Evolutionary conservation across 2,113 vertebrate genomes (phyloP).

Genomic region (Anarrhichthys ocellatus): DNA sequence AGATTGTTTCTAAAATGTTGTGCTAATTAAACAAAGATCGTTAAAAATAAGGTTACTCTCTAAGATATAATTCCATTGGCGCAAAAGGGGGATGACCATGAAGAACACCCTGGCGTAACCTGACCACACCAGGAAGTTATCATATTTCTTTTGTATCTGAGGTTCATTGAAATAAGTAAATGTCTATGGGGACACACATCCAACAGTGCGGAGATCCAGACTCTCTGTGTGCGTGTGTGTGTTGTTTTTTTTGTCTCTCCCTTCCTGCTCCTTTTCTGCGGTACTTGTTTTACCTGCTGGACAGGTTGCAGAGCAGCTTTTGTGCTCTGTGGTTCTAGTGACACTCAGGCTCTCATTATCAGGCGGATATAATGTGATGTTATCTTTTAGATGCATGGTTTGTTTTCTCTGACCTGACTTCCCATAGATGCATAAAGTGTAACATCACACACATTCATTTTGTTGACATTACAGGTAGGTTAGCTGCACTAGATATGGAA

Average conservation of each 20-base stretch:
- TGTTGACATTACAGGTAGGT: not conserved
- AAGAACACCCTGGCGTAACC: not conserved
- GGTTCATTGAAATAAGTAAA: conserved; percentile 6
- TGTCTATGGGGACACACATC: not conserved
- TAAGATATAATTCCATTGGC: not conserved
- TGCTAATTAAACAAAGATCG: not conserved
- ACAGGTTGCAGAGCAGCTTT: conserved; percentile 35
- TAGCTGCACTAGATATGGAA: not conserved
- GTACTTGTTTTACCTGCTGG: conserved; percentile 63
- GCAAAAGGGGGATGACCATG: not conserved
- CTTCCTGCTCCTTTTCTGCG: conserved; percentile 16
- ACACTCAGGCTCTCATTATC: not conserved
- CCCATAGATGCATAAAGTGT: not conserved
- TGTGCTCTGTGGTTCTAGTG: conserved; percentile 1
- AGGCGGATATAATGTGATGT: not conserved
- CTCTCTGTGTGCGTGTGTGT: not conserved
- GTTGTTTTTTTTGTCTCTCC: not conserved
- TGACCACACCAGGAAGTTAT: not conserved
- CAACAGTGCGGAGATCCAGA: conserved; percentile 1
- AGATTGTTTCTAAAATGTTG: not conserved
- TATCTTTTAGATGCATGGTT: not conserved
- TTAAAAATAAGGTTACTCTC: not conserved
- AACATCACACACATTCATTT: not conserved
- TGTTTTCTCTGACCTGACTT: not conserved
- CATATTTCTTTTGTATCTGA: not conserved